These are phyloP conservation scores for Alaudala cheleensis DNA, from an alignment of 2,113 vertebrate species.

Conservation along the genomic window DNA sequence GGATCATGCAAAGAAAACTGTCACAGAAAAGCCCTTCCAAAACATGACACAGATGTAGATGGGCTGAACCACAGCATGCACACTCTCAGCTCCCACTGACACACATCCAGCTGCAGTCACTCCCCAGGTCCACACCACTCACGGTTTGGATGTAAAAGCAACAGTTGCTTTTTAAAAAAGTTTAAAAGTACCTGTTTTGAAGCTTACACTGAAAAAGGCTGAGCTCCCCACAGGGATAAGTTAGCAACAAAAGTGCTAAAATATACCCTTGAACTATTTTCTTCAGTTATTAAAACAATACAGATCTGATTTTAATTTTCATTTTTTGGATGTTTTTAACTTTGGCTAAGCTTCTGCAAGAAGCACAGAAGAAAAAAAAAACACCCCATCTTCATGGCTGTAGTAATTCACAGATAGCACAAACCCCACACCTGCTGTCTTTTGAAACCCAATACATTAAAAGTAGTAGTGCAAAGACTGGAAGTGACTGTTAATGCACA, in stretches of 20 bases:
- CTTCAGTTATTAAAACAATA: not conserved
- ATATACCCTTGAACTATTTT: not conserved
- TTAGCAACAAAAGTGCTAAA: not conserved
- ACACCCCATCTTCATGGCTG: not conserved
- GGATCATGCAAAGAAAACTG: conserved; percentile 18
- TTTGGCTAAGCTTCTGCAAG: not conserved
- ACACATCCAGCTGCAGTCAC: not conserved
- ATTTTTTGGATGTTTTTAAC: not conserved
- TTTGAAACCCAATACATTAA: not conserved
- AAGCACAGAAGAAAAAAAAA: not conserved
- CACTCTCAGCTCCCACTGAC: not conserved
- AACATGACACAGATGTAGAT: not conserved
- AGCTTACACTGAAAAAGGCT: not conserved
- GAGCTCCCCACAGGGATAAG: not conserved
- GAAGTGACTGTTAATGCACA: not conserved
- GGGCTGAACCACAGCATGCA: not conserved
- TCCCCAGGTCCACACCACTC: not conserved
- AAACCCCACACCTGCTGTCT: not conserved
- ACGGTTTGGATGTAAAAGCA: not conserved
- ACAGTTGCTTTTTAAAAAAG: not conserved
- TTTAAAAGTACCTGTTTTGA: not conserved
- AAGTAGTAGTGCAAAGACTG: not conserved
- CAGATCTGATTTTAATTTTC: not conserved
- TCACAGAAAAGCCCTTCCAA: not conserved
- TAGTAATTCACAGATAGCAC: not conserved